A percentile compares a stretch with the other conserved stretches of the same genome.
phyloP scores from a whole-genome alignment of 2,797 vertebrate species.

The Cyclura pinguis region DNA sequence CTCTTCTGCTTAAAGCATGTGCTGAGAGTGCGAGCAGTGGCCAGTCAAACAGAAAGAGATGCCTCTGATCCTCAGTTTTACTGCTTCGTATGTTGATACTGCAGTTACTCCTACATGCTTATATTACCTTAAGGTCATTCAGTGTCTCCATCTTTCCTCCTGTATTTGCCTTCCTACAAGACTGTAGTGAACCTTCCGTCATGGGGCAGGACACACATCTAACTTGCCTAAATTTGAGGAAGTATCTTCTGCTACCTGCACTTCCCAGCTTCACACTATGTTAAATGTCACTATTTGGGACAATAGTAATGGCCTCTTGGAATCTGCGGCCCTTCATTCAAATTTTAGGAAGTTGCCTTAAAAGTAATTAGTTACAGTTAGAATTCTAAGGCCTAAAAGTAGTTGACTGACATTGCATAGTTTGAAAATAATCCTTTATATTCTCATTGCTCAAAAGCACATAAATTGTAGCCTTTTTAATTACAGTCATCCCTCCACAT shows the following conservation, averaged over 20 bases:
- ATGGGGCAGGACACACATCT: background rate
- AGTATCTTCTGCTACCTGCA: background rate
- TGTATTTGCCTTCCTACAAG: background rate
- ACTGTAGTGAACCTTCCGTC: conserved; percentile 11
- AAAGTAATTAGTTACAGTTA: background rate
- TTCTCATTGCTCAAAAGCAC: too few relatives aligned
- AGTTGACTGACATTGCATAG: background rate
- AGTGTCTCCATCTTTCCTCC: background rate
- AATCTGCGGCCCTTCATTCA: conserved; percentile 26
- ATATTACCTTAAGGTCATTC: conserved; percentile 5
- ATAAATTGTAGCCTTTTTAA: too few relatives aligned
- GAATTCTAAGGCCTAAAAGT: background rate
- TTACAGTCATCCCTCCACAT: too few relatives aligned
- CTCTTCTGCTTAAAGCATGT: conserved; percentile 36
- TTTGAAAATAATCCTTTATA: too few relatives aligned
- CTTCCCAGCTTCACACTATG: background rate
- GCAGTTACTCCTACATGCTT: background rate
- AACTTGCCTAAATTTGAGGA: conserved; percentile 9
- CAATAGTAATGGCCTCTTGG: background rate
- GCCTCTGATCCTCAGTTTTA: background rate
- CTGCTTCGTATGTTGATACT: background rate
- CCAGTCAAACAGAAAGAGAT: conserved; percentile 36
- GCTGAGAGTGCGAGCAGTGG: conserved; percentile 57
- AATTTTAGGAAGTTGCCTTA: background rate
- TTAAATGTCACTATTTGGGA: background rate